Evolutionary conservation across 1,140 invertebrate species (phyloP), one percentile per base, ranked within the genome.

Genomic region (Hylyphantes graminicola): DNA sequence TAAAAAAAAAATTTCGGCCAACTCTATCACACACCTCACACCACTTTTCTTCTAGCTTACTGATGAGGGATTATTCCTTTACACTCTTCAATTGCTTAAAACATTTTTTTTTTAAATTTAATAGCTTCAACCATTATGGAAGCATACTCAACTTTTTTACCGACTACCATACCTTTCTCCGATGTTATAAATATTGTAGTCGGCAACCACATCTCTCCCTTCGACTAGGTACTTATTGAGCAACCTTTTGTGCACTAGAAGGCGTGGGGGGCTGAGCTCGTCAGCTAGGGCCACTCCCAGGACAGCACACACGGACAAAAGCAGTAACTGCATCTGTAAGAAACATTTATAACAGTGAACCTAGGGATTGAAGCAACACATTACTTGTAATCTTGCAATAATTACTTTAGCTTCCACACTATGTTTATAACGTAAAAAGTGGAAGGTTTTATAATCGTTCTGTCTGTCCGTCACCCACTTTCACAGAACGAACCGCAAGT

Each of bases 181-280:
- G 85, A 92, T 90, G 88, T 93, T 93, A 88, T 89, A 92, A 55
- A 93, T 89, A 78, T 89, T 90, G 87, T 93, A 95, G 90, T 98
- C 96, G 61, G 99, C 94, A 87, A 99, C 93, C 87, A 99, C 94
- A 90, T 99, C 98, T 93, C 97, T 96, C 88, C 95, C 94, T 92
- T 99, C 97, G n/a, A 99, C 97, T 74, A 99, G 91, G 89, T 98
- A 99, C 91, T 96, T 97, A 88, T 99, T 99, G n/a, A 99, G 92
- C 88, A 99, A 89, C 82, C 89, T 89, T 87, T 92, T 92, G 13
- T 91, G 90, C 0, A 90, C 91, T 15, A 92, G 87, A 13, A 92
- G 87, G 51, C 90, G 87, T 7, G 92, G 91, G 17, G 88, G 87
- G 72, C 88, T 86, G 19, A 85, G 78, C 67, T 87, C 87, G 67